phyloP scores from a whole-genome alignment of 2,113 vertebrate species.

The Anser brachyrhynchus region DNA sequence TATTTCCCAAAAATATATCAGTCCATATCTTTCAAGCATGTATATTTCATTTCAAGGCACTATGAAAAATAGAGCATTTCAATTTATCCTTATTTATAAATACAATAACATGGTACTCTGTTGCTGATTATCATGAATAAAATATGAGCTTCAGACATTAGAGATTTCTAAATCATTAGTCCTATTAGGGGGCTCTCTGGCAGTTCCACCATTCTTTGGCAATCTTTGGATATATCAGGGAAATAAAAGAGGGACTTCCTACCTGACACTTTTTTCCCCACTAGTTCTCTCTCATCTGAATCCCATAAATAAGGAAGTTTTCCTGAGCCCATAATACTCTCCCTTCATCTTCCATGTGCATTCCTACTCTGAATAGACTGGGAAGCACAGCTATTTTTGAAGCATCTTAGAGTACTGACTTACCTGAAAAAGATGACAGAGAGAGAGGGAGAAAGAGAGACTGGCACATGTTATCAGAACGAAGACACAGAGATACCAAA shows the following conservation, averaged over 20 bases:
- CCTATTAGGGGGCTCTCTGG: not conserved
- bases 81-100: constrained; percentile 1
- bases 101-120: not conserved
- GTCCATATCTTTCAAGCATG: not conserved
- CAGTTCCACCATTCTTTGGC: not conserved
- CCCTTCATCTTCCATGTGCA: not conserved
- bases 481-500: not conserved
- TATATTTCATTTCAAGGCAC: constrained; percentile 21
- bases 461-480: not conserved
- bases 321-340: not conserved
- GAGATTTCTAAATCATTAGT: not conserved
- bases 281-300: not conserved
- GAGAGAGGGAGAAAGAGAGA: not conserved
- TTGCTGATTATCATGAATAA: not conserved
- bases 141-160: not conserved
- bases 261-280: not conserved
- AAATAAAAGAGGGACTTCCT: not conserved
- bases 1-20: not conserved
- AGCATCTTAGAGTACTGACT: not conserved
- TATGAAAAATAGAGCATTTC: not conserved
- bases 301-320: not conserved
- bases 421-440: not conserved
- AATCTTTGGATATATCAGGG: not conserved
- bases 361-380: not conserved
- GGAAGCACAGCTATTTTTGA: not conserved